These are phyloP conservation scores for Melierax canorus DNA, from an alignment of 2,113 vertebrate genomes.

Conservation along the genomic window DNA sequence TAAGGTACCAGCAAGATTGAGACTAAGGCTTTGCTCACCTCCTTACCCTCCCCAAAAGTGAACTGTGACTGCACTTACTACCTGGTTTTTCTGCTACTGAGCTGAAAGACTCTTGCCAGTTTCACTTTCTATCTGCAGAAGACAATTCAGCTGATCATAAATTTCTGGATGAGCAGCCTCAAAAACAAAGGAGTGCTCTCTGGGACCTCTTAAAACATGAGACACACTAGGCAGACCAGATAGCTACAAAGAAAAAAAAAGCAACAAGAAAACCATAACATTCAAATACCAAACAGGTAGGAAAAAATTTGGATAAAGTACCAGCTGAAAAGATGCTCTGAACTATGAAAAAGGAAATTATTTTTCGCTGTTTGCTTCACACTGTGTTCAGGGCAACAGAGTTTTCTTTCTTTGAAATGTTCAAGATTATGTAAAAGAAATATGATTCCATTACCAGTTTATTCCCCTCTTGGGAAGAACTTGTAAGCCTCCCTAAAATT, in stretches of 20 bases:
- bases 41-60: background rate
- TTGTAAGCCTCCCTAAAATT: background rate
- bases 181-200: background rate
- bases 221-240: background rate
- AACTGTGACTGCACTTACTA: background rate
- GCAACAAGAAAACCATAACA: background rate
- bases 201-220: background rate
- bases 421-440: background rate
- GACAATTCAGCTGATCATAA: background rate
- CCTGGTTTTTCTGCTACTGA: background rate
- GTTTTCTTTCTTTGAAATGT: constrained; percentile 1
- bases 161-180: background rate
- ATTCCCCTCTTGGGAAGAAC: background rate
- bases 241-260: background rate
- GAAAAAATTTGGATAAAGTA: background rate
- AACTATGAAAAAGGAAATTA: constrained; percentile 7
- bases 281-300: background rate
- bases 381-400: background rate
- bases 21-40: background rate
- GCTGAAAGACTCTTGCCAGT: background rate
- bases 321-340: background rate
- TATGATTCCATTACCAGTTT: constrained; percentile 3
- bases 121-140: background rate
- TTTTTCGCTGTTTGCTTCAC: background rate
- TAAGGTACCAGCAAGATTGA: background rate